A percentile compares a stretch with the other conserved stretches of the same genome.
Evolutionary conservation across 2,888 invertebrate genomes (phyloP).

Genomic region (Creontiades dilutus): DNA sequence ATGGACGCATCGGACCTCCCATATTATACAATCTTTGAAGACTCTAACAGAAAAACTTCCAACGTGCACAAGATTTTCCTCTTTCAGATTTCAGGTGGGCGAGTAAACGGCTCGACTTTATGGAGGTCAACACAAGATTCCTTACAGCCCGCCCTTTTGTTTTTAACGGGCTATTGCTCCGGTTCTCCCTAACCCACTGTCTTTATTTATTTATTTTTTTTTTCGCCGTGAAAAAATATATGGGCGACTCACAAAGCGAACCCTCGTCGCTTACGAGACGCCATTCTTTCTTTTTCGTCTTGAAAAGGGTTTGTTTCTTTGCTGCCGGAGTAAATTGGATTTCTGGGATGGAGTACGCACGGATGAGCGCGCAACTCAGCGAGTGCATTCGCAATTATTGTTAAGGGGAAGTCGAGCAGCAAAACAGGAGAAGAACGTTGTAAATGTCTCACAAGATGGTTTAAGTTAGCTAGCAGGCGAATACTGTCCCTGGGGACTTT

Average conservation of each 20-base stretch:
- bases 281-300: neutral
- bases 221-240: neutral
- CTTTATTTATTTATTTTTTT: neutral
- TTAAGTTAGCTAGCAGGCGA: too few species aligned
- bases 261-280: neutral
- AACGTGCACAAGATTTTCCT: neutral
- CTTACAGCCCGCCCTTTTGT: slow-evolving; percentile 24
- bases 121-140: slow-evolving; percentile 25
- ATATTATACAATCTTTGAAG: neutral
- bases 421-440: neutral
- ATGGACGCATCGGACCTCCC: too few species aligned
- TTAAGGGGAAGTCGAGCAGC: neutral
- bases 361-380: neutral
- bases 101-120: neutral
- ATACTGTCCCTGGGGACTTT: too few species aligned
- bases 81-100: neutral
- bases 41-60: neutral
- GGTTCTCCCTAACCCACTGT: neutral
- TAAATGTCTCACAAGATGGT: too few species aligned
- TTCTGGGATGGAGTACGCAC: neutral
- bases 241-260: slow-evolving; percentile 3
- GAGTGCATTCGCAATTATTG: neutral
- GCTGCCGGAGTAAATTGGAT: neutral
- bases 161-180: slow-evolving; percentile 37
- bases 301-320: neutral